Evolutionary conservation across 2,797 vertebrate genomes (phyloP), one percentile per base, ranked within the genome.

Genomic region (Fundulus diaphanus): DNA sequence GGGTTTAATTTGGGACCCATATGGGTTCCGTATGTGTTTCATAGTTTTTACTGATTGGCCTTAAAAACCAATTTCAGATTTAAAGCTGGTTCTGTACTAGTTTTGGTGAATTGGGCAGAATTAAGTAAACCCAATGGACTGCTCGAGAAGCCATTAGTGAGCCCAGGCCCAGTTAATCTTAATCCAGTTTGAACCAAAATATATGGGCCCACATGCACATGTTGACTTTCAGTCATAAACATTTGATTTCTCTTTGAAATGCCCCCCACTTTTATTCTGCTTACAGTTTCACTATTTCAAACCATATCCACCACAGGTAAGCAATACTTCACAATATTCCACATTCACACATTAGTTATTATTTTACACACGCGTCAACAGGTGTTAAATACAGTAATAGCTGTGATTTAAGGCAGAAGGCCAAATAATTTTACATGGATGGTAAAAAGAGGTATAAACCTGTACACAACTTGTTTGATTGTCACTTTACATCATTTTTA

Each of bases 381-480:
- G 65, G 56, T 73, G 52, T 68, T 67, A 69, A 57, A 68, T 56
- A 54, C 82, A 27, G 29, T 85, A 89, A 91, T 90, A 92, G 89
- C 89, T 69, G 69, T 83, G 74, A 87, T 82, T 84, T 82, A 73
- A 82, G 44, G 80, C 87, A 59, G 49, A 49, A 59, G 73, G 68
- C 78, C 72, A 70, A 83, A 71, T 73, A 70, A 68, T 73, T 76
- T 52, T 31, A 27, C 18, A 33, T 24, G 42, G 22, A 46, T 72
- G 67, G 46, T 18, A 33, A 40, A 44, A 48, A 37, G 3, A 52
- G 49, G 37, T 31, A 78, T 18, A 29, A 9, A 66, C 70, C 67
- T 61, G n/a, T 61, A 81, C 68, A 80, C 67, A 79, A 82, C 75
- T 68, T 79, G 72, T 80, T 88, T 91, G 89, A 91, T 88, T 92